Evolutionary conservation across 2,113 vertebrate species (phyloP).

Genomic region (Phyllostomus discolor): DNA sequence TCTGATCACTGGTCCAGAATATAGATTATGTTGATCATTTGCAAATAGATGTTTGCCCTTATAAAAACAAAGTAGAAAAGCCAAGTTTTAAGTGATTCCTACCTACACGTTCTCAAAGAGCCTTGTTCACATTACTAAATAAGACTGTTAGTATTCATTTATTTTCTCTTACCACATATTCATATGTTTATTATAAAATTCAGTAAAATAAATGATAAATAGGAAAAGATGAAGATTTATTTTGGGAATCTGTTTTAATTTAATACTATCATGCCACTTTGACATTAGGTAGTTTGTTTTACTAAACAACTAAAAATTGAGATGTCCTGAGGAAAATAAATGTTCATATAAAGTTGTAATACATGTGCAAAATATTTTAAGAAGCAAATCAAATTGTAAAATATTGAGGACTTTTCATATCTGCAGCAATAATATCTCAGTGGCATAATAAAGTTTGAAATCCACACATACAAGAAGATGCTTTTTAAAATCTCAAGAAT

Average conservation of each 20-base stretch:
- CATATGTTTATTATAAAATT: neutral
- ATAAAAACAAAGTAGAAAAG: neutral
- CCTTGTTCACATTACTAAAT: neutral
- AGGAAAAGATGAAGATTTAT: conserved; percentile 21
- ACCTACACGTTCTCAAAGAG: neutral
- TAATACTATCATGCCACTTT: neutral
- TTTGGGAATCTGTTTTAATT: conserved; percentile 27
- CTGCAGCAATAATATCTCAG: neutral
- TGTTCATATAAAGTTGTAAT: neutral
- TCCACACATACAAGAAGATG: neutral
- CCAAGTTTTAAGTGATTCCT: neutral
- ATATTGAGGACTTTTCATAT: neutral
- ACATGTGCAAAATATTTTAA: neutral
- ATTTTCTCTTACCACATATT: conserved; percentile 12
- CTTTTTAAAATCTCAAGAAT: neutral
- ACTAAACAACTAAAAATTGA: neutral
- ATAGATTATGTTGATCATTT: conserved; percentile 21
- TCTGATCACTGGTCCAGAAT: neutral
- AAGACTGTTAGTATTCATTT: neutral
- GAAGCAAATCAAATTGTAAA: neutral
- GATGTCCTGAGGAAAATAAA: neutral
- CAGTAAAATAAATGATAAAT: neutral
- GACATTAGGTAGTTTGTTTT: neutral
- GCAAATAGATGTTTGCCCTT: neutral
- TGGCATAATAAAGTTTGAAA: neutral